Evolutionary conservation across 2,888 invertebrate species (phyloP), one percentile per base, ranked within the genome.

Genomic region (Drosophila setosimentum): DNA sequence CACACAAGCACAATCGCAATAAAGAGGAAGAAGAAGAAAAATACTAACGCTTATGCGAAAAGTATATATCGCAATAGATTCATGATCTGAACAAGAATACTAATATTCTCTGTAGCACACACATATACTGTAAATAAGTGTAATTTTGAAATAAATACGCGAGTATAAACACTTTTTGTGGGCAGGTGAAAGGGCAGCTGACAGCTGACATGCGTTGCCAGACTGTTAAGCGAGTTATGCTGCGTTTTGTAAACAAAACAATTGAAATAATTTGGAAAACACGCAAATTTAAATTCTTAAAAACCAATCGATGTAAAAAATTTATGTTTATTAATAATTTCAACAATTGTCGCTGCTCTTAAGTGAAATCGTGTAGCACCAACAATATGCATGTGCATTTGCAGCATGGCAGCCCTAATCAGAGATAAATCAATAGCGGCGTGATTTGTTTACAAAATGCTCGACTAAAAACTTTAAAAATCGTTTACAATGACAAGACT

Each of bases 351-450:
- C 2, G 11, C 8, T 27, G 3, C 2, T 16, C 1, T 33, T 18
- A 21, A n/a, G n/a, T 10, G 2, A 6, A 27, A 6, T 24, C 16
- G 16, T 6, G 0, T 0, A 18, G 10, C 24, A 29, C 13, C 11
- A 50, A 33, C 21, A 21, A 58, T 64, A 50, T 18, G 21, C 8
- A 30, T 37, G 8, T 13, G n/a, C 3, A 51, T 29, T 16, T 27
- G 18, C 3, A 63, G 21, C 7, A 63, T 62, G 77, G 49, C 69
- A 82, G 68, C 71, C 71, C 82, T 81, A 78, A 78, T 75, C 73
- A 79, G 29, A 45, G 59, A 83, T 55, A 67, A 83, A 81, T 83
- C 83, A 81, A 83, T 83, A 83, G 61, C 60, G 62, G 33, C 49
- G 54, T 65, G 71, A 71, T 75, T 78, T 78, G 78, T 78, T 78